Evolutionary conservation across 2,888 invertebrate genomes (phyloP), one percentile per base, ranked within the genome.

Genomic region (Ormyrus pomaceus): DNA sequence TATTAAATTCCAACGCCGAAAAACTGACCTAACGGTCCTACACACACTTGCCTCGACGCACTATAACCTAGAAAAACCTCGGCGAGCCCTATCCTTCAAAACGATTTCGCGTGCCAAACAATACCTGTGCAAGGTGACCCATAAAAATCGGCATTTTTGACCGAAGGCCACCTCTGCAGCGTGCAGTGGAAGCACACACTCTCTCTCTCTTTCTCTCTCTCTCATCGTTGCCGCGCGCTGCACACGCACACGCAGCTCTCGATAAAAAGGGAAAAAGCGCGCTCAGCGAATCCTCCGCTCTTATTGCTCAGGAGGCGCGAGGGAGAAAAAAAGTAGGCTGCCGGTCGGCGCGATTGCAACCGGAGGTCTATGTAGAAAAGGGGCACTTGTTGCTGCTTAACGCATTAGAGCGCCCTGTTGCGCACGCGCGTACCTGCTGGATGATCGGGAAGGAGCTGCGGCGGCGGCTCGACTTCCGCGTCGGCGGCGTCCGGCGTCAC

Each of bases 351-450:
- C 56, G 2, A 10, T 7, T n/a, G 34, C 34, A 34, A 34, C 34
- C 34, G 34, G 34, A 34, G 34, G 2, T 34, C 34, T 34, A 34
- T 34, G 4, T 34, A 34, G 55, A 34, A 11, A 48, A 66, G 64
- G 34, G 45, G 53, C 72, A 72, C 72, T 72, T 64, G 72, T 66
- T 58, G 66, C 65, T 55, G 51, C 51, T 45, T 13, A 46, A 13
- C 13, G 13, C n/a, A n/a, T 58, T 13, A 13, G 56, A 56, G 46
- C 48, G 46, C 48, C 69, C 7, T 11, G 50, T 7, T 8, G 70
- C 59, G 70, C 70, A 19, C 59, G 70, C 70, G 61, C 71, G n/a
- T 72, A 77, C 69, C 71, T 66, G 76, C 68, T 68, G 71, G 59
- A 77, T 34, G 34, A 34, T 69, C 69, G 48, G 58, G 46, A 48